Evolutionary conservation across 1,140 invertebrate species (phyloP), one percentile per base, ranked within the genome.

Genomic region (Tetragnatha versicolor): DNA sequence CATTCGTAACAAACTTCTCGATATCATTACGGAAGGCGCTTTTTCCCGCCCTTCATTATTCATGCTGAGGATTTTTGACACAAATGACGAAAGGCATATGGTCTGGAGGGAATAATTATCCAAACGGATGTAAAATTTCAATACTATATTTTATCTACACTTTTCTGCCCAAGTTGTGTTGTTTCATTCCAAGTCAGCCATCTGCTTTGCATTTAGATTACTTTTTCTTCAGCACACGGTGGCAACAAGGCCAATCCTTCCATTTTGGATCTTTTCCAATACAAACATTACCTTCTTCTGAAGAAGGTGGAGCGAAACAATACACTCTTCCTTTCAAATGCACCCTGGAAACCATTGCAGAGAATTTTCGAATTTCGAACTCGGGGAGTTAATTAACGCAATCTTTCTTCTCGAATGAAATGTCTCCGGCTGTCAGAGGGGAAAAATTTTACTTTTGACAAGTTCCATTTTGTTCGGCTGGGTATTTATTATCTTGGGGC

Each of bases 391-490:
- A 73, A 73, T 73, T 73, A 73, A 73, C 53, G 53, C 69, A 73
- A 60, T 73, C 53, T 73, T 60, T 73, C 69, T 58, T 73, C 69
- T 31, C 25, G 69, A 73, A 73, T 73, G 69, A 73, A 73, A 73
- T 60, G 69, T 73, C 69, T 73, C 5, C 35, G 27, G 37, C 69
- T 73, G 69, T 73, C 69, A 73, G 51, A 45, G 53, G 25, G 12
- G 69, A 37, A 73, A 73, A 73, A 73, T 29, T 73, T 73, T 73
- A 73, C 69, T 73, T 73, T 73, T 73, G 69, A 73, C 69, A 73
- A 73, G 69, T 73, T 73, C 60, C 69, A 73, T 73, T 73, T 60
- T 73, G 69, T 60, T 73, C 69, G 29, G 53, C 27, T 20, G 51
- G 69, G 60, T 73, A 73, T 73, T 73, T 73, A 73, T 73, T 73